Conservation (phyloP, 2,888 invertebrate genomes). For the Tinea pellionella region DNA sequence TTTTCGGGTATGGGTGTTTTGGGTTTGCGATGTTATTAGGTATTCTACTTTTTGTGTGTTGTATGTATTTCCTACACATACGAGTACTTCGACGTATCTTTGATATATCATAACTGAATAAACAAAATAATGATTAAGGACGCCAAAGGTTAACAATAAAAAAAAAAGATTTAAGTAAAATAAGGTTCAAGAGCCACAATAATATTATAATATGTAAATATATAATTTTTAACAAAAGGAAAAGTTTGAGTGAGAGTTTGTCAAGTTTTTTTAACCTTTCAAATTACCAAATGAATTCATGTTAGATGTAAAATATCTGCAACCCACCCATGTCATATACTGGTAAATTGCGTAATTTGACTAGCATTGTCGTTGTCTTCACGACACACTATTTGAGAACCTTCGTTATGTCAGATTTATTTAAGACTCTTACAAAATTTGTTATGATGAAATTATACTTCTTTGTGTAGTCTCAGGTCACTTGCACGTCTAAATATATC, state of each 20-base stretch:
- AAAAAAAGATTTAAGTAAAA: too few relatives aligned
- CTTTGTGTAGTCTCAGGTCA: slow-evolving; percentile 20
- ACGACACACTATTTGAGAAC: slow-evolving; percentile 29
- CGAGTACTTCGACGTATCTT: too few relatives aligned
- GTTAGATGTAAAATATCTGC: background rate
- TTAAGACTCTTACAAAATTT: slow-evolving; percentile 38
- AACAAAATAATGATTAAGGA: too few relatives aligned
- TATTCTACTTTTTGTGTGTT: too few relatives aligned
- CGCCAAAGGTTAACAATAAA: too few relatives aligned
- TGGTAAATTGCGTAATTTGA: background rate
- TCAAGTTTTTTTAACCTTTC: background rate
- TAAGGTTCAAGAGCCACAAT: too few relatives aligned
- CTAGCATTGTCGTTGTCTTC: slow-evolving; percentile 25
- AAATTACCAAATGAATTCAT: background rate
- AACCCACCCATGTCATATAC: slow-evolving; percentile 1
- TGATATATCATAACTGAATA: too few relatives aligned
- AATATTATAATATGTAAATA: too few relatives aligned
- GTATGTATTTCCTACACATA: too few relatives aligned
- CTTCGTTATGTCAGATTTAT: slow-evolving; percentile 32
- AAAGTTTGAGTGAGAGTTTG: background rate
- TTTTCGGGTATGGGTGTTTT: too few relatives aligned
- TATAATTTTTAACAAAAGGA: too few relatives aligned
- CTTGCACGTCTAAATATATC: background rate
- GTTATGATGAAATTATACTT: slow-evolving; percentile 32
- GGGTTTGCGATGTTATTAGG: too few relatives aligned